phyloP scores from a whole-genome alignment of 23 tunicate species.

The Halocynthia aurantium region DNA sequence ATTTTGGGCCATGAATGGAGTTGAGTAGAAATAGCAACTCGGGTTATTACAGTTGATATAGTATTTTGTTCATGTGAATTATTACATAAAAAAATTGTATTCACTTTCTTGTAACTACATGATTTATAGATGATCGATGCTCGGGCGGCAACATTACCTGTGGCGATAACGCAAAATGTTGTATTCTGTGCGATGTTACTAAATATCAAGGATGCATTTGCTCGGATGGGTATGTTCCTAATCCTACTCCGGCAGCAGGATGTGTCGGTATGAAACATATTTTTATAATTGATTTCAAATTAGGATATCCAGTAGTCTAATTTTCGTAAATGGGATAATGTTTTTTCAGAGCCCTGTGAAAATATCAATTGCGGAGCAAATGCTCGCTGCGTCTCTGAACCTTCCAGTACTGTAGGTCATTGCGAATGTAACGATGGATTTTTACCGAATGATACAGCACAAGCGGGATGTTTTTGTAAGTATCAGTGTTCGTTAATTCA shows the following conservation, averaged over 20 bases:
- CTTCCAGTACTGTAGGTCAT: neutral
- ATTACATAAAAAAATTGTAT: too few relatives aligned
- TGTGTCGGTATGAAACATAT: neutral
- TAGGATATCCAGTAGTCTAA: neutral
- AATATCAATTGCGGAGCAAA: neutral
- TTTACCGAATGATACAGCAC: neutral
- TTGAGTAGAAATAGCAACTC: too few relatives aligned
- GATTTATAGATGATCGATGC: neutral
- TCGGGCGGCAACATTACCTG: neutral
- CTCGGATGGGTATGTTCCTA: neutral
- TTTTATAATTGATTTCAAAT: too few relatives aligned
- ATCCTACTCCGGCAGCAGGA: neutral
- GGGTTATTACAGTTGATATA: too few relatives aligned
- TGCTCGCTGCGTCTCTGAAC: neutral
- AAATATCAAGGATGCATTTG: neutral
- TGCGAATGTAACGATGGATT: neutral
- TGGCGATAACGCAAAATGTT: neutral
- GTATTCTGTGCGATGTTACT: neutral
- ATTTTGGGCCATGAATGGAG: too few relatives aligned
- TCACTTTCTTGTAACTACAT: too few relatives aligned
- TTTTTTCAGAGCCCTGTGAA: neutral
- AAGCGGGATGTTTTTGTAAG: neutral
- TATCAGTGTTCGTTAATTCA: too few relatives aligned
- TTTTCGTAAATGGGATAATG: neutral
- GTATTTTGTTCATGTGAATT: too few relatives aligned